These are phyloP conservation scores for Opisthograptis luteolata DNA, from an alignment of 2,888 invertebrate species.

Conservation along the genomic window DNA sequence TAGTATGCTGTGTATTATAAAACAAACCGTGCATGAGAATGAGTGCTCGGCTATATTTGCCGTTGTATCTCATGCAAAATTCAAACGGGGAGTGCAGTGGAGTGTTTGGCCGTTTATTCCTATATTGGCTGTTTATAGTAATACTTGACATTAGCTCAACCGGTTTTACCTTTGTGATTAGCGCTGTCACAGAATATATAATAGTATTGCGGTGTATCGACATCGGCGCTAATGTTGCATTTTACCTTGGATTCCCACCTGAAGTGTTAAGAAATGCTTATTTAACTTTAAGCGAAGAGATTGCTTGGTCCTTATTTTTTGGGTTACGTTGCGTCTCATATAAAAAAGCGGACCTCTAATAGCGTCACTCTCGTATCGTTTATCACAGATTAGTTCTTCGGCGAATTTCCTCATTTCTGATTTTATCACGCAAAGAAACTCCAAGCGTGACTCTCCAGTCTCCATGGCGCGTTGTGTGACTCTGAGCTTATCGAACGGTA, in stretches of 20 bases:
- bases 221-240: slow-evolving; percentile 3
- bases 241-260: slow-evolving; percentile 18
- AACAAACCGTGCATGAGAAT: slow-evolving; percentile 23
- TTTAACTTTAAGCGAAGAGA: background rate
- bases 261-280: no score
- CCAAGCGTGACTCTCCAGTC: no score
- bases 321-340: no score
- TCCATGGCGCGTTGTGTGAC: no score
- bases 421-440: no score
- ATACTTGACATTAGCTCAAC: slow-evolving; percentile 21
- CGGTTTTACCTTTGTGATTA: slow-evolving; percentile 18
- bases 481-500: no score
- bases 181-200: background rate
- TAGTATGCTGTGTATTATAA: slow-evolving; percentile 1
- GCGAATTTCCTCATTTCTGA: no score
- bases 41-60: slow-evolving; percentile 18
- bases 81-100: slow-evolving; percentile 19
- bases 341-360: no score
- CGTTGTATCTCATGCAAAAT: slow-evolving; percentile 29
- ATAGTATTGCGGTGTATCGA: no score
- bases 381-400: no score
- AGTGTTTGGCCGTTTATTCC: slow-evolving; percentile 7
- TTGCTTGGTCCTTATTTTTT: no score
- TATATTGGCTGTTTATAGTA: slow-evolving; percentile 1
- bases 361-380: no score